Evolutionary conservation across 2,797 vertebrate species (phyloP), one percentile per base, ranked within the genome.

Genomic region (Myioborus melanocephalus): DNA sequence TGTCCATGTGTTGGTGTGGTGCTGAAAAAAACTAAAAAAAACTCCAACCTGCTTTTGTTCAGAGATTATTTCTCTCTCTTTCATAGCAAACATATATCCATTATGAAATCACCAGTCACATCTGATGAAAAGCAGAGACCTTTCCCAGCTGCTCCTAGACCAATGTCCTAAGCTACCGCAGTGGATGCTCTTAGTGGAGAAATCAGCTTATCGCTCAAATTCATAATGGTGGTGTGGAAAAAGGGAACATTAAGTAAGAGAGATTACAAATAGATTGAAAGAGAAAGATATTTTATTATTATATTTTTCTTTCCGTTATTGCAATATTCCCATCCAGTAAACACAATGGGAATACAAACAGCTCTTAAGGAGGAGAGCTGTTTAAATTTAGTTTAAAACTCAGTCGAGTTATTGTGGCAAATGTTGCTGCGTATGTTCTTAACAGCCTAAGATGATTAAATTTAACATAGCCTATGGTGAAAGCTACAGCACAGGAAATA

Each of bases 321-420:
- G 14, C 30, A 77, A 61, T 59, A 87, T 28, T 57, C 9, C 6
- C 6, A 65, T 46, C 17, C 32, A 60, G 19, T 56, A 43, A 87
- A 53, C 46, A 84, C 20, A 76, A 84, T 35, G n/a, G 13, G 15
- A 91, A 50, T 61, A 43, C 27, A 82, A 91, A 76, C 20, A 55
- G 10, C 16, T 71, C 22, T 86, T 44, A 85, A 77, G 14, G 32
- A 30, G 21, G 27, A 85, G 22, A 66, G 8, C 4, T 64, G 14
- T 78, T 81, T 50, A 77, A 49, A 82, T 57, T 53, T 87, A 56
- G 73, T 83, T 55, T 80, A 73, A 84, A 94, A 83, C 24, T 73
- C 21, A 11, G 49, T n/a, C 23, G 80, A 64, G 17, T 20, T 80
- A 41, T 28, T 41, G 10, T 14, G 8, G 44, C 64, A 77, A 80